phyloP scores from a whole-genome alignment of 2,113 vertebrate genomes.

The Blennius ocellaris region DNA sequence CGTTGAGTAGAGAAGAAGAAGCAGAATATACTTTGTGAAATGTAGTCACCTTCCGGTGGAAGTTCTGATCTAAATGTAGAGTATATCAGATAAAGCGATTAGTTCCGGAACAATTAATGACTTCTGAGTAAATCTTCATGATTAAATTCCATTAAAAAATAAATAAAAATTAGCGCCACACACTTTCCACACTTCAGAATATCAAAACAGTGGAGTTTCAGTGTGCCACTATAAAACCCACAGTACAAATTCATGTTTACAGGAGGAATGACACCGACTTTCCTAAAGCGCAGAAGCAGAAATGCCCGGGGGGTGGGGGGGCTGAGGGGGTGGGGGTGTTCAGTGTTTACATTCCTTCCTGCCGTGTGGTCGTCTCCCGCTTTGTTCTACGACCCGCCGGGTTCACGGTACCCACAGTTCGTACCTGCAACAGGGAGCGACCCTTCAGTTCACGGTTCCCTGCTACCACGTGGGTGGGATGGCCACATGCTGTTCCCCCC shows the following conservation, averaged over 20 bases:
- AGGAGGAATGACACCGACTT: constrained; percentile 13
- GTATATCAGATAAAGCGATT: too few relatives aligned
- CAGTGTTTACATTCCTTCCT: constrained; percentile 35
- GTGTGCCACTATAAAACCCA: background rate
- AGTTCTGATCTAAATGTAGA: too few relatives aligned
- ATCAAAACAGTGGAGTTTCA: background rate
- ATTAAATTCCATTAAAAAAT: background rate
- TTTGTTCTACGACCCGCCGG: background rate
- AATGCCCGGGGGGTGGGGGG: too few relatives aligned
- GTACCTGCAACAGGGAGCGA: too few relatives aligned
- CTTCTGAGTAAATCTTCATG: background rate
- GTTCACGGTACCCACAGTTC: constrained; percentile 4
- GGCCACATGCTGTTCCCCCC: constrained; percentile 21
- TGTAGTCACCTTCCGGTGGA: too few relatives aligned
- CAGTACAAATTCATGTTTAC: constrained; percentile 44
- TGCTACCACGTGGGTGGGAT: constrained; percentile 5
- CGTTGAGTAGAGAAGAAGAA: too few relatives aligned
- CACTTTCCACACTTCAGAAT: background rate
- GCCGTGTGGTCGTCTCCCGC: constrained; percentile 44
- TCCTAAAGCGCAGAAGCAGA: constrained; percentile 7
- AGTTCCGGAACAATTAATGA: background rate
- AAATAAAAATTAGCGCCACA: background rate
- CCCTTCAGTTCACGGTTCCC: background rate
- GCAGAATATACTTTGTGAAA: too few relatives aligned
- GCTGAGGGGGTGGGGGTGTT: too few relatives aligned